Conservation (phyloP, 2,888 invertebrate species). For the Hofmannophila pseudospretella region DNA sequence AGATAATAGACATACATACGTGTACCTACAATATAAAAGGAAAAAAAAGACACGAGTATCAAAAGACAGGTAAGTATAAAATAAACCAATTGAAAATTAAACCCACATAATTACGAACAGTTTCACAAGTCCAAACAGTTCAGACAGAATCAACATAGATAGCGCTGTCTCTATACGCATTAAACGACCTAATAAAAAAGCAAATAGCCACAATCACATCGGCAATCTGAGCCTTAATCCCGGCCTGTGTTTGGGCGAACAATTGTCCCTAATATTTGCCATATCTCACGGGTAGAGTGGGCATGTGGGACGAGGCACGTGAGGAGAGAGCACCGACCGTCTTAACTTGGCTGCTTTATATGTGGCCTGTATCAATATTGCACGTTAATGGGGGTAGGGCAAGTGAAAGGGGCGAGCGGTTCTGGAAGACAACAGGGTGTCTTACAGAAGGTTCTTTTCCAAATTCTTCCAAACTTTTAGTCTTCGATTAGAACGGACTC, state of each 20-base stretch:
- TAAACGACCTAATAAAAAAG: constrained; percentile 52
- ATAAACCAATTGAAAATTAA: too few species aligned
- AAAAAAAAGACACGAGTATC: too few species aligned
- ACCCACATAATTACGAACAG: too few species aligned
- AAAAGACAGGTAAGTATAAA: too few species aligned
- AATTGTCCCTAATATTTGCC: constrained; percentile 52
- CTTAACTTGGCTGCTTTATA: constrained; percentile 47
- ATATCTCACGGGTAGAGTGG: constrained; percentile 46
- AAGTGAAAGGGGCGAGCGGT: constrained; percentile 24
- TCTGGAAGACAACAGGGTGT: background rate
- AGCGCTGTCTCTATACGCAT: constrained; percentile 22
- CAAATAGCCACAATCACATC: constrained; percentile 44
- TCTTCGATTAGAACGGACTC: too few species aligned
- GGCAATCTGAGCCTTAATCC: constrained; percentile 26
- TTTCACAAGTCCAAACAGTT: too few species aligned
- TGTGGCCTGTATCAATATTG: constrained; percentile 56
- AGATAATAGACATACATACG: too few species aligned
- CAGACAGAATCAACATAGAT: constrained; percentile 13
- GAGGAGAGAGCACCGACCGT: constrained; percentile 24
- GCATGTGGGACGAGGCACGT: constrained; percentile 39
- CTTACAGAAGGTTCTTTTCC: too few species aligned
- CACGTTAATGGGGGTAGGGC: constrained; percentile 27
- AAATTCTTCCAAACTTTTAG: too few species aligned
- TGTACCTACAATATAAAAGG: too few species aligned
- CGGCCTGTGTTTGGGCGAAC: constrained; percentile 36